These are phyloP conservation scores for Halocynthia aurantium DNA, from an alignment of 23 tunicate species.

Conservation along the genomic window DNA sequence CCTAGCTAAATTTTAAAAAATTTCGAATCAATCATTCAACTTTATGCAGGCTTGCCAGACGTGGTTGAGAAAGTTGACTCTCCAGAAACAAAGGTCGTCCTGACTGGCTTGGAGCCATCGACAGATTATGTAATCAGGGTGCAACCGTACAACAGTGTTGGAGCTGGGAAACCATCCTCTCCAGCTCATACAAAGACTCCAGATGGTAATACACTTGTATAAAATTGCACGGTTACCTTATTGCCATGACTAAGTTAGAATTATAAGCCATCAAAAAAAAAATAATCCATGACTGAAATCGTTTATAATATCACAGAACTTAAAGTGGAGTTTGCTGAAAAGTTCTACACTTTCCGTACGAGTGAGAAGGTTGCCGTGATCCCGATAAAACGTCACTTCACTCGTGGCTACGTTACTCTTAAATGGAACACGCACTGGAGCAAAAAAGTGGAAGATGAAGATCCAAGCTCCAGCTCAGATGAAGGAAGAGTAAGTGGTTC, in stretches of 20 bases:
- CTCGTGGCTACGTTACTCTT: constrained; percentile 73
- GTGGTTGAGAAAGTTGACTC: constrained; percentile 47
- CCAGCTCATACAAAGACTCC: constrained; percentile 72
- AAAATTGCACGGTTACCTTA: too few relatives aligned
- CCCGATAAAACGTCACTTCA: constrained; percentile 88
- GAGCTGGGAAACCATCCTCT: constrained; percentile 45
- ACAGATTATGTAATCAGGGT: constrained; percentile 70
- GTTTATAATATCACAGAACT: constrained; percentile 33
- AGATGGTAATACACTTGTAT: constrained; percentile 41
- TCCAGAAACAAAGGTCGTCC: constrained; percentile 30
- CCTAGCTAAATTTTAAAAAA: not conserved
- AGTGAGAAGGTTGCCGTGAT: constrained; percentile 97
- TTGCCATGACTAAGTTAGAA: too few relatives aligned
- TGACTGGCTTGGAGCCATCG: constrained; percentile 66
- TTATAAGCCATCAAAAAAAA: too few relatives aligned
- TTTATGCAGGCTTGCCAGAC: constrained; percentile 46
- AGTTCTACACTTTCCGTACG: constrained; percentile 79
- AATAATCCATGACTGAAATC: not conserved
- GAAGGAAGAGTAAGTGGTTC: constrained; percentile 4
- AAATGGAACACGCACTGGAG: constrained; percentile 93
- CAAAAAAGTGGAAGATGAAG: constrained; percentile 33
- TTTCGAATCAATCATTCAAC: not conserved
- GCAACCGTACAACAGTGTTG: constrained; percentile 70
- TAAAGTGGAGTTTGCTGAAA: constrained; percentile 83
- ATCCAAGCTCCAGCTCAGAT: constrained; percentile 16